A percentile compares a stretch with the other conserved stretches of the same genome.
phyloP scores from a whole-genome alignment of 2,888 invertebrate species.

The Cactoblastis cactorum region DNA sequence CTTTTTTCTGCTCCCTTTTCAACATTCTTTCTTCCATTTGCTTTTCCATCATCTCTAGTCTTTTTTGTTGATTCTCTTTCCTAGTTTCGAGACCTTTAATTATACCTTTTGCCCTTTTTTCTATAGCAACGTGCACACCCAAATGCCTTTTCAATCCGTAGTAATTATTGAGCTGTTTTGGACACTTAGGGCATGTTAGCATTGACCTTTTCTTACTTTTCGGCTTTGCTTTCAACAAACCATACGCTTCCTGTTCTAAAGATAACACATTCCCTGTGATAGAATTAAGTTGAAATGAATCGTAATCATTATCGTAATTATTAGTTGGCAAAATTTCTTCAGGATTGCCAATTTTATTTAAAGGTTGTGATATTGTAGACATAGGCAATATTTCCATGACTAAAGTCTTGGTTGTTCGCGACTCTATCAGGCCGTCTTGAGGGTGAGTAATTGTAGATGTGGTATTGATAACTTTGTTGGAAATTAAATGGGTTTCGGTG shows the following conservation, averaged over 20 bases:
- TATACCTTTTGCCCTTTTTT: slow-evolving; percentile 47
- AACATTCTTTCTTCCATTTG: slow-evolving; percentile 15
- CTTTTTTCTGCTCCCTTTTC: slow-evolving; percentile 10
- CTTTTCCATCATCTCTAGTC: slow-evolving; percentile 24
- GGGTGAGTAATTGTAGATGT: slow-evolving; percentile 57
- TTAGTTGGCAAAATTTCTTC: slow-evolving; percentile 61
- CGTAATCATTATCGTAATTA: slow-evolving; percentile 34
- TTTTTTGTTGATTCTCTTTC: slow-evolving; percentile 39
- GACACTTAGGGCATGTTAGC: slow-evolving; percentile 48
- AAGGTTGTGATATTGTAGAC: slow-evolving; percentile 24
- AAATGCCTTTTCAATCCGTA: slow-evolving; percentile 42
- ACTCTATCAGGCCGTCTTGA: slow-evolving; percentile 49
- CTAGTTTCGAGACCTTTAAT: slow-evolving; percentile 46
- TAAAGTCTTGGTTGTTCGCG: slow-evolving; percentile 58
- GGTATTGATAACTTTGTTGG: slow-evolving; percentile 60
- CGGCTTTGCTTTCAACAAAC: slow-evolving; percentile 48
- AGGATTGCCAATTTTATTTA: slow-evolving; percentile 44
- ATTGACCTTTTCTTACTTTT: slow-evolving; percentile 22
- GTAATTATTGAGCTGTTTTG: slow-evolving; percentile 40
- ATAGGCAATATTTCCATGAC: slow-evolving; percentile 65
- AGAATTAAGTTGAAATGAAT: slow-evolving; percentile 63
- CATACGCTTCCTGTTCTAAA: slow-evolving; percentile 64
- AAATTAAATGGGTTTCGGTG: slow-evolving; percentile 64
- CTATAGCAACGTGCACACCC: slow-evolving; percentile 52
- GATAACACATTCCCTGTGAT: slow-evolving; percentile 64